These are phyloP conservation scores for Anoura caudifer DNA, from an alignment of 2,113 vertebrate genomes.

Conservation along the genomic window DNA sequence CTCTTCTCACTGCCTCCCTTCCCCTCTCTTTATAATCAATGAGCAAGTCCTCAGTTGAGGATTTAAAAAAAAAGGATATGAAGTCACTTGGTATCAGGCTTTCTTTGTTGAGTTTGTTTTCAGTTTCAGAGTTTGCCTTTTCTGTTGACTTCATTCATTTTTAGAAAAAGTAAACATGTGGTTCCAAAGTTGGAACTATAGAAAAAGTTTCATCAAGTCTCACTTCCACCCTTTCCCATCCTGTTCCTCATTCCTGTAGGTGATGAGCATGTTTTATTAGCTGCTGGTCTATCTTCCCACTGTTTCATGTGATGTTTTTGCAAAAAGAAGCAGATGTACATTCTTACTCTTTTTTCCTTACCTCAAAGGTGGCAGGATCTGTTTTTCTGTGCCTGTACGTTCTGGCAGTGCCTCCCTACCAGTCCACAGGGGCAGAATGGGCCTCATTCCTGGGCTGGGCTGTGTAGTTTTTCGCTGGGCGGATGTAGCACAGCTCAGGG, in stretches of 20 bases:
- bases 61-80: too few species aligned
- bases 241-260: neutral
- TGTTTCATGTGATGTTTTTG: neutral
- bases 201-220: neutral
- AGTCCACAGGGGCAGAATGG: too few species aligned
- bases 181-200: neutral
- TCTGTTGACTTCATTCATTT: neutral
- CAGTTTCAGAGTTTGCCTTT: neutral
- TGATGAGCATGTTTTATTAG: neutral
- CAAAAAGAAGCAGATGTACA: neutral
- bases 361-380: neutral
- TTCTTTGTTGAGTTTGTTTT: neutral
- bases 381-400: neutral
- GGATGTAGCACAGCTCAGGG: rapidly evolving
- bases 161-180: neutral
- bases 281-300: neutral
- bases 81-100: neutral
- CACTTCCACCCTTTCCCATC: neutral
- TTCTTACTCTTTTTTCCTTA: neutral
- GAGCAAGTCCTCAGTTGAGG: too few species aligned
- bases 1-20: too few species aligned
- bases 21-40: too few species aligned
- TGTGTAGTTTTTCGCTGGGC: neutral
- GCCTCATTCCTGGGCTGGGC: too few species aligned
- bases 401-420: rapidly evolving